Evolutionary conservation across 2,113 vertebrate genomes (phyloP).

Genomic region (Uropsilus gracilis): DNA sequence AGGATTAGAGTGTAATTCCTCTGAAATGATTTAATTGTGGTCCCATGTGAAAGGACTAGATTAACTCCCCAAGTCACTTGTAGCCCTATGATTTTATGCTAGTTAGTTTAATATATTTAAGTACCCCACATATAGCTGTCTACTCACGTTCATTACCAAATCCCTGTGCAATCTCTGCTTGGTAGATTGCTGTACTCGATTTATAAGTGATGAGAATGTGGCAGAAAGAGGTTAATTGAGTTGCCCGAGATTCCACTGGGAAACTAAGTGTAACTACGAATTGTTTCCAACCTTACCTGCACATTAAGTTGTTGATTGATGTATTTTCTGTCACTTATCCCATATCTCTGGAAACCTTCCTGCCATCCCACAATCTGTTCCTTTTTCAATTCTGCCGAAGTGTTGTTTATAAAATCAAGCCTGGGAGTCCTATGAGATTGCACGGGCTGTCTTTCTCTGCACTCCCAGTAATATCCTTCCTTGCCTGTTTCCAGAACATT

Average conservation of each 20-base stretch:
- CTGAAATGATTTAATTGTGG: slow-evolving; percentile 51
- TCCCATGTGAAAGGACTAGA: not conserved
- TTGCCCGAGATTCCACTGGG: slow-evolving; percentile 51
- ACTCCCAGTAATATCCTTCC: not conserved
- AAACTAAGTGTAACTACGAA: not conserved
- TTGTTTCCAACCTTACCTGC: slow-evolving; percentile 49
- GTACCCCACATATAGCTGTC: slow-evolving; percentile 11
- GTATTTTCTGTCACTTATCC: slow-evolving; percentile 49
- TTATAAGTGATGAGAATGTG: slow-evolving; percentile 54
- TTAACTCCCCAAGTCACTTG: not conserved
- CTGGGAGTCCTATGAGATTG: slow-evolving; percentile 17
- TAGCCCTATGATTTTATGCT: slow-evolving; percentile 19
- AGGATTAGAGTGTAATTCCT: slow-evolving; percentile 38
- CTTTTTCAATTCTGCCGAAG: slow-evolving; percentile 16
- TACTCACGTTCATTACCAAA: slow-evolving; percentile 57
- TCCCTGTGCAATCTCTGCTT: slow-evolving; percentile 40
- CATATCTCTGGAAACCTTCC: slow-evolving; percentile 27
- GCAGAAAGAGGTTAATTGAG: slow-evolving; percentile 77
- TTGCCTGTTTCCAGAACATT: not conserved
- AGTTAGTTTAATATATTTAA: slow-evolving; percentile 51
- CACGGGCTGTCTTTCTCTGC: not conserved
- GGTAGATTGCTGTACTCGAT: slow-evolving; percentile 47
- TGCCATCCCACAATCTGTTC: slow-evolving; percentile 47
- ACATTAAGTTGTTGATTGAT: slow-evolving; percentile 36
- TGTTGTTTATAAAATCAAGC: slow-evolving; percentile 1